These are phyloP conservation scores for Bhutanitis thaidina DNA, from an alignment of 2,888 invertebrate species.

Conservation along the genomic window DNA sequence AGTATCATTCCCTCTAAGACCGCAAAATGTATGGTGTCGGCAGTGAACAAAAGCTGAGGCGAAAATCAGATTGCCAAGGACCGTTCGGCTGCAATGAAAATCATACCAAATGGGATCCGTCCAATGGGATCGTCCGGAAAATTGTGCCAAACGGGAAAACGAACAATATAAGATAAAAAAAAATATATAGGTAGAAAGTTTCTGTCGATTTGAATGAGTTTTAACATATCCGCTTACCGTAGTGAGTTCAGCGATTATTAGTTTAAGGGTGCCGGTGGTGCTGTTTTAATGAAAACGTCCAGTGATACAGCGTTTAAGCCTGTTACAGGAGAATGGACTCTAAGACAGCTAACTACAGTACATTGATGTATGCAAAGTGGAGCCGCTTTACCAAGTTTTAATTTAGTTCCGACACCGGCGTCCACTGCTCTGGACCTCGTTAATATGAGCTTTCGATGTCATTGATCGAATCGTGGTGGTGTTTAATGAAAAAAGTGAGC, in stretches of 20 bases:
- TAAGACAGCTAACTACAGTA: neutral
- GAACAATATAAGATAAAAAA: no score
- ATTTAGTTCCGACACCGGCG: conserved; percentile 28
- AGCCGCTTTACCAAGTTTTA: conserved; percentile 28
- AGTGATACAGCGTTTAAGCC: conserved; percentile 2
- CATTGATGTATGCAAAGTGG: neutral
- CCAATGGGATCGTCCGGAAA: no score
- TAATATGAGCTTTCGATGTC: conserved; percentile 20
- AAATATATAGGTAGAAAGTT: conserved; percentile 9
- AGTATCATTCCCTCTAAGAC: no score
- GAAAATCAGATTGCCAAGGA: no score
- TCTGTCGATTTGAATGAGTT: conserved; percentile 48
- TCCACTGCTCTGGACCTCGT: conserved; percentile 23
- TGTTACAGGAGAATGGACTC: neutral
- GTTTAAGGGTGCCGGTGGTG: conserved; percentile 37
- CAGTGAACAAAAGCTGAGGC: no score
- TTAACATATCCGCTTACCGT: conserved; percentile 42
- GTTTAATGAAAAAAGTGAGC: neutral
- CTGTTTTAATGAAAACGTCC: conserved; percentile 36
- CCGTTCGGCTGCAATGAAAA: no score
- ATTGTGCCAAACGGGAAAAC: no score
- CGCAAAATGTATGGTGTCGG: no score
- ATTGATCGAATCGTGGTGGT: conserved; percentile 2
- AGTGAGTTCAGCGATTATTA: conserved; percentile 37
- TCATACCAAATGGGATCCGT: no score